phyloP scores from a whole-genome alignment of 2,113 vertebrate species.

The Pseudorectes ferrugineus region DNA sequence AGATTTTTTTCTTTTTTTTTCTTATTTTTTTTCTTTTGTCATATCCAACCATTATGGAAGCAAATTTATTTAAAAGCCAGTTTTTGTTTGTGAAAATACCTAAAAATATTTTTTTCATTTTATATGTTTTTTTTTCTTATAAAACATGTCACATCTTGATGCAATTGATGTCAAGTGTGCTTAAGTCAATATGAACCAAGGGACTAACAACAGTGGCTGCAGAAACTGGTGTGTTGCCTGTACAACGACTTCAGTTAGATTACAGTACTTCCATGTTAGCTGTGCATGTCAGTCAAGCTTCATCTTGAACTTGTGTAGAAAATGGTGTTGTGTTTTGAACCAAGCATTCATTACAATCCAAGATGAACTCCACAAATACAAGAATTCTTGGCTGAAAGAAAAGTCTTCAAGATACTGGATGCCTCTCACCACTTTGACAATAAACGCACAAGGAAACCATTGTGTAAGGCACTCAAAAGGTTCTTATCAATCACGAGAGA shows the following conservation, averaged over 20 bases:
- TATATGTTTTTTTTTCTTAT: conserved; percentile 76
- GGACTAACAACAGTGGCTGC: conserved; percentile 87
- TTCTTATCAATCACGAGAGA: conserved; percentile 95
- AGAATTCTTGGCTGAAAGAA: conserved; percentile 83
- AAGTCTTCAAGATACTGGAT: conserved; percentile 84
- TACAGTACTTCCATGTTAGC: conserved; percentile 79
- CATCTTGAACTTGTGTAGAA: conserved; percentile 77
- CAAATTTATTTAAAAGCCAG: conserved; percentile 99
- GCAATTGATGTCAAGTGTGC: conserved; percentile 96
- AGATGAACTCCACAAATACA: conserved; percentile 80
- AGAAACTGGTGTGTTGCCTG: conserved; percentile 82
- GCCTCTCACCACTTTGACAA: conserved; percentile 85
- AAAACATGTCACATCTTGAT: conserved; percentile 96
- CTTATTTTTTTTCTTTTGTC: conserved; percentile 24
- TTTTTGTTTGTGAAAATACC: conserved; percentile 97
- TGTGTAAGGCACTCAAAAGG: conserved; percentile 99
- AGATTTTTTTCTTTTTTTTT: not conserved
- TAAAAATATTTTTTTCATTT: conserved; percentile 94
- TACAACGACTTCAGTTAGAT: conserved; percentile 77
- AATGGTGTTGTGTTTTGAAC: conserved; percentile 75
- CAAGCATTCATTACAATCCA: conserved; percentile 76
- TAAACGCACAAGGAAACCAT: conserved; percentile 90
- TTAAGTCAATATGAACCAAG: conserved; percentile 94
- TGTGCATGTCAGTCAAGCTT: conserved; percentile 81
- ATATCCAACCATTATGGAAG: conserved; percentile 91